Evolutionary conservation across 2,113 vertebrate species (phyloP), one percentile per base, ranked within the genome.

Genomic region (Columbina picui): DNA sequence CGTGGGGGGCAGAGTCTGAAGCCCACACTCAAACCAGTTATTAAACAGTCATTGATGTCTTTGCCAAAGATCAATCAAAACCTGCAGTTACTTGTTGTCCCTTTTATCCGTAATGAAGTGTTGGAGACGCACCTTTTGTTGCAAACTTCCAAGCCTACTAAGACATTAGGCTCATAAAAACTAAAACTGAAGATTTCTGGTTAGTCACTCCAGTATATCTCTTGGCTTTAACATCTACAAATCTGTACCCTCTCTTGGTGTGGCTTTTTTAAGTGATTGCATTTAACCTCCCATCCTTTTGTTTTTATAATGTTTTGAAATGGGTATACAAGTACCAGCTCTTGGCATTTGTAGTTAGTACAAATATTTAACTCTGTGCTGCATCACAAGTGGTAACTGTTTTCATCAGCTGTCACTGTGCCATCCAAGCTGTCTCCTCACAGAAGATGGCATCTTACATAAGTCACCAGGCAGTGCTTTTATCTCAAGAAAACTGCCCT

Each of bases 321-420:
- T 5, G 36, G 3, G 12, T 4, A 0, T 6, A 11, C 19, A 43
- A 90, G 20, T 30, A 55, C 2, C 79, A 83, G 34, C 57, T 80
- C 68, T 29, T 39, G 59, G 38, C 81, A 49, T 47, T 22, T 38
- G 34, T 7, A 34, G 32, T 29, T 36, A 41, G 43, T 3, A 36
- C 56, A 90, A 76, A 59, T 25, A 76, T 65, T 76, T 59, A 70
- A 59, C 38, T 34, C 57, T 14, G 15, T 17, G 32, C 52, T 19
- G 8, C 2, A 0, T 17, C 29, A 16, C 60, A 75, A 55, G 41
- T 0, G 0, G 32, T 26, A 57, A 6, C 38, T 75, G 32, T 6
- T 64, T n/a, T 38, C 3, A 4, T 41, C 12, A 10, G 68, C 63
- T 73, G 63, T 80, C 92, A 49, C 52, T 0, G 2, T 12, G 49